phyloP scores from a whole-genome alignment of 2,113 vertebrate genomes.

The Archocentrus centrarchus region DNA sequence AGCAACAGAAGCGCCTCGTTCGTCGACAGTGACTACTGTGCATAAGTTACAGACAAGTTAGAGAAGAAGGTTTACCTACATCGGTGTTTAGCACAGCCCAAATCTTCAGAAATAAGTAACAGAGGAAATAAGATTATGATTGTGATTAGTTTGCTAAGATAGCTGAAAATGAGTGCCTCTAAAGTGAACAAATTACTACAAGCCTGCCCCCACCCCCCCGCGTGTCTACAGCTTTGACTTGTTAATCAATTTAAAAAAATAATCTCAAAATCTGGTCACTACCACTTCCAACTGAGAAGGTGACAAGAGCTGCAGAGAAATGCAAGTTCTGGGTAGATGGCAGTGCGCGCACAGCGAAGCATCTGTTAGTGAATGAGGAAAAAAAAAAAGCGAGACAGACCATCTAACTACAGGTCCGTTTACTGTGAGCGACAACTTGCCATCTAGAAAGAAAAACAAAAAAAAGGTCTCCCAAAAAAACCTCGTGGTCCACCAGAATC shows the following conservation, averaged over 20 bases:
- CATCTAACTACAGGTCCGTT: conserved; percentile 8
- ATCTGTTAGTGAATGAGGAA: conserved; percentile 38
- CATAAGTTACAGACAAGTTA: conserved; percentile 52
- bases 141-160: conserved; percentile 44
- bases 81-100: conserved; percentile 44
- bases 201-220: conserved; percentile 64
- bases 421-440: conserved; percentile 15
- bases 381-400: neutral
- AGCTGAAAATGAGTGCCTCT: conserved; percentile 46
- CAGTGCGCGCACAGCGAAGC: neutral
- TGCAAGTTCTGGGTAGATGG: conserved; percentile 21
- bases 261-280: neutral
- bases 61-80: neutral
- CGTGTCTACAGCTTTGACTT: conserved; percentile 82
- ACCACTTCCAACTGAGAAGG: conserved; percentile 25
- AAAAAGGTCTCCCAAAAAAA: conserved; percentile 38
- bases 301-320: conserved; percentile 55
- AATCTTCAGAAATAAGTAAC: conserved; percentile 38
- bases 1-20: conserved; percentile 63
- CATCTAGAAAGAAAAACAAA: conserved; percentile 1
- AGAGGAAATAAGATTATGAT: conserved; percentile 28
- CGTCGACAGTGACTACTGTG: conserved; percentile 68
- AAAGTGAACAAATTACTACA: conserved; percentile 77
- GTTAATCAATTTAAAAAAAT: conserved; percentile 61
- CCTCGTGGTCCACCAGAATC: conserved; percentile 47